A percentile compares a stretch with the other conserved stretches of the same genome.
phyloP scores from a whole-genome alignment of 2,113 vertebrate species.

The Brachirus orientalis region DNA sequence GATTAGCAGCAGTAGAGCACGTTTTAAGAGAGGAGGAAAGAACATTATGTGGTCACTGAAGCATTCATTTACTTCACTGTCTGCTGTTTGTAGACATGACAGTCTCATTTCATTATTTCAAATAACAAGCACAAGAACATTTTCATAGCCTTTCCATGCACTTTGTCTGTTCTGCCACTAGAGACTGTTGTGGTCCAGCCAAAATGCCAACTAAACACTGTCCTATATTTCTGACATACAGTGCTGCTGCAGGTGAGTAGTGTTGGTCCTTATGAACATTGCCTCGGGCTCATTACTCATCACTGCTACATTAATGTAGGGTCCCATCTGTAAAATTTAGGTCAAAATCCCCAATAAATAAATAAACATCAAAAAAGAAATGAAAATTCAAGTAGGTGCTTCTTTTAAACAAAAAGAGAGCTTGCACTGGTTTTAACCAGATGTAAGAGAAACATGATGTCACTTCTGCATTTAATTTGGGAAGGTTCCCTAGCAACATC shows the following conservation, averaged over 20 bases:
- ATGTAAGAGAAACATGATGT: slow-evolving; percentile 30
- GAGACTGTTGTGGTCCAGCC: slow-evolving; percentile 69
- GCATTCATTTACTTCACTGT: background rate
- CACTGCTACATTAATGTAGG: background rate
- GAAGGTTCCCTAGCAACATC: slow-evolving; percentile 30
- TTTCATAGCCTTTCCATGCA: slow-evolving; percentile 33
- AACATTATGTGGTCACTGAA: background rate
- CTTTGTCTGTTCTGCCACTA: slow-evolving; percentile 59
- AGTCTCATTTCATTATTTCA: slow-evolving; percentile 2
- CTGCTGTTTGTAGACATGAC: background rate
- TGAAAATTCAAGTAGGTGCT: no score
- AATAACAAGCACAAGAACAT: slow-evolving; percentile 3
- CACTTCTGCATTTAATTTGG: slow-evolving; percentile 27
- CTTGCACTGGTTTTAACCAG: background rate
- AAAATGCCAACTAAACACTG: slow-evolving; percentile 10
- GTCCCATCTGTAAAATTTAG: background rate
- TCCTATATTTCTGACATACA: background rate
- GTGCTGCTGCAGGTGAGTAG: background rate
- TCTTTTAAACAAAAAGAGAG: background rate
- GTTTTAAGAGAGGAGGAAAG: background rate
- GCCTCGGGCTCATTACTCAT: background rate
- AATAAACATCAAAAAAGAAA: background rate
- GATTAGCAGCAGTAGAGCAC: slow-evolving; percentile 7
- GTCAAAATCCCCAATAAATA: background rate
- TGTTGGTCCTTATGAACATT: background rate